These are phyloP conservation scores for Rhizomys pruinosus DNA, from an alignment of 2,113 vertebrate genomes.

Conservation along the genomic window DNA sequence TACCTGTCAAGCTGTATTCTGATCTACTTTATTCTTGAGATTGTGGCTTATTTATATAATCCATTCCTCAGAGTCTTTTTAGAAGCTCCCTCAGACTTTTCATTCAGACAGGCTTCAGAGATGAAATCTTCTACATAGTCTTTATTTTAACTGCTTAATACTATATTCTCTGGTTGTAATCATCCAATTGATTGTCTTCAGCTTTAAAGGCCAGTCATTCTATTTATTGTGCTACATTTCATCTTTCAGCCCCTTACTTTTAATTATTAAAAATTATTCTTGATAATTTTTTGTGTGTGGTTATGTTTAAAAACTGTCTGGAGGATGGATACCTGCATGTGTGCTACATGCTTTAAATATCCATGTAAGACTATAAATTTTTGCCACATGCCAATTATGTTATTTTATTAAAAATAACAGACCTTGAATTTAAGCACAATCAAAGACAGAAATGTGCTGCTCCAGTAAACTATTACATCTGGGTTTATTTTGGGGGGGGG, in stretches of 20 bases:
- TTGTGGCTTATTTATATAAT: neutral
- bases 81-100: neutral
- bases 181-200: neutral
- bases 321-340: neutral
- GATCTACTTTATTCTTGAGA: neutral
- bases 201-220: neutral
- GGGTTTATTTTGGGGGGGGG: neutral
- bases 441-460: neutral
- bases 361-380: neutral
- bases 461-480: neutral
- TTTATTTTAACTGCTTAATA: slow-evolving; percentile 18
- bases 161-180: neutral
- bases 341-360: neutral
- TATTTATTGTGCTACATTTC: neutral
- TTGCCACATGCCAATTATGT: neutral
- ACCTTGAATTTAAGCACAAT: neutral
- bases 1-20: neutral
- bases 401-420: neutral
- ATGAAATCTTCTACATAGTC: neutral
- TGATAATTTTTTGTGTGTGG: neutral
- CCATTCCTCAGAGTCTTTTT: neutral
- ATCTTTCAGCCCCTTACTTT: neutral
- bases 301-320: neutral
- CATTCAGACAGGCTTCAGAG: neutral
- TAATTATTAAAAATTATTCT: neutral